phyloP scores from a whole-genome alignment of 1,140 invertebrate genomes.

The Kradibia gibbosae region DNA sequence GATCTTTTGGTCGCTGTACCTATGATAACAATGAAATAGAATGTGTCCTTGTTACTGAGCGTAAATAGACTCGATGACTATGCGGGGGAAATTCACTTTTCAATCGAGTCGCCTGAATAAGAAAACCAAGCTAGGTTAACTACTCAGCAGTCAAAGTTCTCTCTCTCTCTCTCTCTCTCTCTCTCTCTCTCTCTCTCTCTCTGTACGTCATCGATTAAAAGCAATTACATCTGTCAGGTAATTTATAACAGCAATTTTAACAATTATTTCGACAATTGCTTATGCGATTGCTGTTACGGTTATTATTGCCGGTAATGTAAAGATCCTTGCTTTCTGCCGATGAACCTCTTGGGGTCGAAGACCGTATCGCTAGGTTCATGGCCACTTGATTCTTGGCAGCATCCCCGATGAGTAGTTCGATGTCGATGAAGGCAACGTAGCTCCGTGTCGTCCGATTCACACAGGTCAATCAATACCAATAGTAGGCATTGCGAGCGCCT shows the following conservation, averaged over 20 bases:
- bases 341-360: constrained; percentile 87
- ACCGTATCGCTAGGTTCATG: constrained; percentile 90
- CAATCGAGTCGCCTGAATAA: no score
- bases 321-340: constrained; percentile 75
- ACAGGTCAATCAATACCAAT: constrained; percentile 91
- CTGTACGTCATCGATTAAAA: no score
- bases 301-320: background rate
- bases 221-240: no score
- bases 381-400: constrained; percentile 82
- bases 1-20: constrained; percentile 83
- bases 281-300: no score
- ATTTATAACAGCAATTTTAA: no score
- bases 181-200: no score
- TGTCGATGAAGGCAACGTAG: constrained; percentile 91
- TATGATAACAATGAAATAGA: background rate
- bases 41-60: no score
- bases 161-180: no score
- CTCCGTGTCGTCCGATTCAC: constrained; percentile 92
- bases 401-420: constrained; percentile 85
- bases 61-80: no score
- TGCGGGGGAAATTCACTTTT: no score
- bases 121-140: background rate
- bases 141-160: constrained; percentile 8
- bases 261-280: no score
- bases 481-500: constrained; percentile 71